These are phyloP conservation scores for Drosophila nigritarsus DNA, from an alignment of 2,888 invertebrate species.

Conservation along the genomic window DNA sequence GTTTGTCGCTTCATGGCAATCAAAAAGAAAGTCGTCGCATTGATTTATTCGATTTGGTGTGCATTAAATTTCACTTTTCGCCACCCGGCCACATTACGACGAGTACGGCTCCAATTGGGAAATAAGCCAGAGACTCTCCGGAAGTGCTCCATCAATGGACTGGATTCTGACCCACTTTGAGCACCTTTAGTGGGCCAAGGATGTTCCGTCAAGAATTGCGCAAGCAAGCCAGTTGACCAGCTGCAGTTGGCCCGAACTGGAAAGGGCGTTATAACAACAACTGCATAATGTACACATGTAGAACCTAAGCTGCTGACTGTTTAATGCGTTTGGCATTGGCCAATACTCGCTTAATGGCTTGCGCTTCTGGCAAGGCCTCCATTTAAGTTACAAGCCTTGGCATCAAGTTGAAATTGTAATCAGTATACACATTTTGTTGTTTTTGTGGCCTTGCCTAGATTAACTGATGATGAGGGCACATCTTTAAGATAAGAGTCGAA, in stretches of 20 bases:
- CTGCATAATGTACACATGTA: slow-evolving; percentile 1
- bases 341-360: not conserved
- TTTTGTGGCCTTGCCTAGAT: slow-evolving; percentile 26
- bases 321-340: slow-evolving; percentile 31
- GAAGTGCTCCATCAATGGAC: not conserved
- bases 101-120: slow-evolving; percentile 26
- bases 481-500: slow-evolving; percentile 20
- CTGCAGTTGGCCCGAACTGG: slow-evolving; percentile 13
- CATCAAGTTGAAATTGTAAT: slow-evolving; percentile 38
- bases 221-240: slow-evolving; percentile 11
- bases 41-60: slow-evolving; percentile 51
- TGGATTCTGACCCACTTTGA: slow-evolving; percentile 33
- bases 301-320: slow-evolving; percentile 10
- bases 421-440: slow-evolving; percentile 13
- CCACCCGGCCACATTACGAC: slow-evolving; percentile 6
- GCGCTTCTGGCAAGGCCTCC: slow-evolving; percentile 12
- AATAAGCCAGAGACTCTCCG: slow-evolving; percentile 9
- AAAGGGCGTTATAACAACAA: not conserved
- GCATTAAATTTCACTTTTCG: slow-evolving; percentile 51
- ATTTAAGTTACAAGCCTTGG: slow-evolving; percentile 29
- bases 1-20: slow-evolving; percentile 34
- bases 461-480: slow-evolving; percentile 21
- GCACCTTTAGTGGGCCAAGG: slow-evolving; percentile 20
- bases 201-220: not conserved
- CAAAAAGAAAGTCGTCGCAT: slow-evolving; percentile 67